Evolutionary conservation across 2,113 vertebrate species (phyloP).

Genomic region (Equus quagga): DNA sequence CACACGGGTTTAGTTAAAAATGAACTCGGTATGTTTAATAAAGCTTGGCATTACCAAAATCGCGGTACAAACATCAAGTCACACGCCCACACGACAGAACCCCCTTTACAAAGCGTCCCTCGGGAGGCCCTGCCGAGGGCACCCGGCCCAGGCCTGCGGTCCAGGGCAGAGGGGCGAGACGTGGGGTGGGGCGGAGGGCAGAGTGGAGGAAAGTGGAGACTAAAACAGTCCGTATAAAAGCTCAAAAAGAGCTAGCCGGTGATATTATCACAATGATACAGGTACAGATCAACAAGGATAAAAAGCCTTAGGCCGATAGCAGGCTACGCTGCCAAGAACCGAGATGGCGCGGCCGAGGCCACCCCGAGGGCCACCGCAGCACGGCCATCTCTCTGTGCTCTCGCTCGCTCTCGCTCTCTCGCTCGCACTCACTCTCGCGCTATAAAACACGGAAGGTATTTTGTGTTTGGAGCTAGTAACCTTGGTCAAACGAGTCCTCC

Average conservation of each 20-base stretch:
- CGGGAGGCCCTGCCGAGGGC: slow-evolving; percentile 85
- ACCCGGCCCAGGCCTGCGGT: slow-evolving; percentile 79
- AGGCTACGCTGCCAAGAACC: slow-evolving; percentile 89
- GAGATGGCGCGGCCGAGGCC: slow-evolving; percentile 86
- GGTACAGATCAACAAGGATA: slow-evolving; percentile 84
- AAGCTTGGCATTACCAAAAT: slow-evolving; percentile 95
- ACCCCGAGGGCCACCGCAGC: slow-evolving; percentile 82
- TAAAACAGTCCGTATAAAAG: slow-evolving; percentile 81
- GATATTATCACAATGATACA: slow-evolving; percentile 87
- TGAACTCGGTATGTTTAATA: slow-evolving; percentile 98
- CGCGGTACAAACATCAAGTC: slow-evolving; percentile 95
- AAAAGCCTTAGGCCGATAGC: slow-evolving; percentile 80
- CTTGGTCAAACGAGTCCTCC: slow-evolving; percentile 99
- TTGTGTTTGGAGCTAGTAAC: slow-evolving; percentile 94
- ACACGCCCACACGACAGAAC: slow-evolving; percentile 93
- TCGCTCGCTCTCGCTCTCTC: slow-evolving; percentile 37
- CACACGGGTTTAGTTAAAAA: slow-evolving; percentile 97
- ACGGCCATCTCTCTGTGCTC: slow-evolving; percentile 59
- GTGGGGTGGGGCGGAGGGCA: slow-evolving; percentile 69
- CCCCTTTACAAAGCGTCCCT: slow-evolving; percentile 91
- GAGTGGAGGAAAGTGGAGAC: slow-evolving; percentile 82
- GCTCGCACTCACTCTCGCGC: slow-evolving; percentile 75
- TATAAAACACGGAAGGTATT: slow-evolving; percentile 72
- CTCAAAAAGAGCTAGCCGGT: slow-evolving; percentile 88
- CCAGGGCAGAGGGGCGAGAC: slow-evolving; percentile 71